Evolutionary conservation across 2,113 vertebrate genomes (phyloP), one percentile per base, ranked within the genome.

Genomic region (Sorex fumeus): DNA sequence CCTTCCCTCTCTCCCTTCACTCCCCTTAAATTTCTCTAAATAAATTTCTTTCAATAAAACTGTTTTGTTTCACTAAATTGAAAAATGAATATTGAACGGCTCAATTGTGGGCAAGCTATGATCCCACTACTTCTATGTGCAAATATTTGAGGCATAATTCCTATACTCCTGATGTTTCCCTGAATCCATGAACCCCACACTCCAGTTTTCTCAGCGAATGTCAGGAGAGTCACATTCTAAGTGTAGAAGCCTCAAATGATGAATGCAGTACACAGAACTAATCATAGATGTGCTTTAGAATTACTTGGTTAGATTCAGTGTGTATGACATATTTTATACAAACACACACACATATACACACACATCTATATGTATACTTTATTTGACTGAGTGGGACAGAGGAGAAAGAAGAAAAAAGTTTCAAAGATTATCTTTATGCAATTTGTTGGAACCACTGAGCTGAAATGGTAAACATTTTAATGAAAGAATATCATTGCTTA

Each of bases 391-490:
- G 3, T 0, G 19, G 60, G 19, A 91, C 93, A 84, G 91, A 80
- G 60, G 43, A 67, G 67, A 34, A 60, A 93, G 94, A 64, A n/a
- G 30, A 67, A 86, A 69, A 60, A 40, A 34, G 78, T 0, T 43
- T 3, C 57, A 79, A 36, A 60, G 10, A 78, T 69, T 47, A n/a
- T 16, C 0, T 45, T 92, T 78, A 77, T 95, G 93, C 96, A 96
- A 71, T 81, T 36, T 81, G 23, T 53, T 67, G 75, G 82, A 60
- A 93, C 86, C 27, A 85, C 1, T 36, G 36, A 93, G 32, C 74
- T 97, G 81, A 88, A 93, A 90, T 62, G 19, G 5, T 32, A 91
- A 91, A 77, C 16, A 43, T 28, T 36, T 93, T 50, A 76, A 80
- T 53, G 91, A 76, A 90, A 85, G 12, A 82, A 19, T 9, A 76